phyloP scores from a whole-genome alignment of 2,797 vertebrate genomes.

The Cryptoprocta ferox region DNA sequence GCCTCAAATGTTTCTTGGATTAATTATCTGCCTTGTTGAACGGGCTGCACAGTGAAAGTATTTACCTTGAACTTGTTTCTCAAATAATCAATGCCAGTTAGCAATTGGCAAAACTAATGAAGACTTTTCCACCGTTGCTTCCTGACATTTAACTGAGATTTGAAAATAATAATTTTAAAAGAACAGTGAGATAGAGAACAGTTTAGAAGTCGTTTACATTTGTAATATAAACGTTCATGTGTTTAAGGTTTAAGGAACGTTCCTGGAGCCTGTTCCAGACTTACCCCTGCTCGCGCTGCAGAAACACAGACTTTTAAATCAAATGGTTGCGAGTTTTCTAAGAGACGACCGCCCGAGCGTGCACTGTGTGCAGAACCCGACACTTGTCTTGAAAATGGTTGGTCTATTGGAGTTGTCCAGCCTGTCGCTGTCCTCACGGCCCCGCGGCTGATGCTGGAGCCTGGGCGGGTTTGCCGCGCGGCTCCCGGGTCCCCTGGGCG shows the following conservation, averaged over 20 bases:
- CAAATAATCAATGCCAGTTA: neutral
- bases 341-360: neutral
- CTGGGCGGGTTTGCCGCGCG: no score
- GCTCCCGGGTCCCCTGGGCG: neutral
- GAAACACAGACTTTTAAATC: neutral
- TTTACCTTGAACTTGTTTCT: neutral
- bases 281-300: neutral
- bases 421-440: neutral
- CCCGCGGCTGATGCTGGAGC: neutral
- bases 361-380: no score
- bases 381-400: neutral
- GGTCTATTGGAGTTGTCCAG: no score
- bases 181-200: neutral
- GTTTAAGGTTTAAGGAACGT: neutral
- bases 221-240: neutral
- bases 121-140: neutral
- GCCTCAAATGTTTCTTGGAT: neutral
- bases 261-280: neutral
- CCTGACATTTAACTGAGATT: neutral
- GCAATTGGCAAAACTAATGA: neutral
- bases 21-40: neutral
- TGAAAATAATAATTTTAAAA: neutral
- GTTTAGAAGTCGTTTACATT: neutral
- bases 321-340: neutral
- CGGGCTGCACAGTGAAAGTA: neutral